Percentiles rank a stretch among this genome's conserved stretches.
Conservation (phyloP, 2,797 vertebrate genomes). For the Acanthiza pusilla region DNA sequence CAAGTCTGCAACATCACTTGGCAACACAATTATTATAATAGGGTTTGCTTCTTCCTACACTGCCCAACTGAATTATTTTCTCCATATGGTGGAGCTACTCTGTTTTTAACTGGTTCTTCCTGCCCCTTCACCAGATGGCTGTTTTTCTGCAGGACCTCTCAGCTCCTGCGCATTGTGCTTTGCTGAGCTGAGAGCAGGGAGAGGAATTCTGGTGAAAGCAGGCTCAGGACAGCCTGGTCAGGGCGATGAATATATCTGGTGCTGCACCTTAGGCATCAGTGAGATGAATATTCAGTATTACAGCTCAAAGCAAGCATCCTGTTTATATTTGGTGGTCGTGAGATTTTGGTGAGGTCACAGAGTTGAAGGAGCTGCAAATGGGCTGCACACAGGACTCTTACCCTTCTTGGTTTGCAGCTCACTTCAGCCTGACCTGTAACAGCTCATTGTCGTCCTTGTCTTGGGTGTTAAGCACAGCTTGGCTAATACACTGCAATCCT, state of each 20-base stretch:
- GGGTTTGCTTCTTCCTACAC: constrained; percentile 60
- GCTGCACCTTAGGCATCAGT: not conserved
- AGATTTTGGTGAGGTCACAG: not conserved
- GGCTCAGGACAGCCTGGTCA: not conserved
- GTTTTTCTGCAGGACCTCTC: constrained; percentile 34
- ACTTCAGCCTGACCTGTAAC: not conserved
- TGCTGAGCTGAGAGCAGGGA: not conserved
- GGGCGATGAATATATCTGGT: not conserved
- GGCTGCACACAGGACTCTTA: not conserved
- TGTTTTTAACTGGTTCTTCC: constrained; percentile 51
- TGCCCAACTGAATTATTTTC: constrained; percentile 58
- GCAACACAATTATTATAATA: constrained; percentile 62
- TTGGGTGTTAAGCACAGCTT: not conserved
- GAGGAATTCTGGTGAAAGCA: not conserved
- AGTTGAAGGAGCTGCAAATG: not conserved
- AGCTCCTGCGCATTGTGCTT: not conserved
- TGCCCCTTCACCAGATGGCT: constrained; percentile 62
- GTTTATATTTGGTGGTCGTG: not conserved
- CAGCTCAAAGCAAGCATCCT: not conserved
- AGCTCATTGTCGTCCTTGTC: not conserved
- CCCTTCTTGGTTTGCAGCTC: not conserved
- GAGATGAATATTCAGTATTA: not conserved
- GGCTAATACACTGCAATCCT: constrained; percentile 1
- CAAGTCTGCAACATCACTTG: constrained; percentile 59
- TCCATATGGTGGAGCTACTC: constrained; percentile 59